Evolutionary conservation across 2,888 invertebrate species (phyloP).

Genomic region (Tiphia femorata): DNA sequence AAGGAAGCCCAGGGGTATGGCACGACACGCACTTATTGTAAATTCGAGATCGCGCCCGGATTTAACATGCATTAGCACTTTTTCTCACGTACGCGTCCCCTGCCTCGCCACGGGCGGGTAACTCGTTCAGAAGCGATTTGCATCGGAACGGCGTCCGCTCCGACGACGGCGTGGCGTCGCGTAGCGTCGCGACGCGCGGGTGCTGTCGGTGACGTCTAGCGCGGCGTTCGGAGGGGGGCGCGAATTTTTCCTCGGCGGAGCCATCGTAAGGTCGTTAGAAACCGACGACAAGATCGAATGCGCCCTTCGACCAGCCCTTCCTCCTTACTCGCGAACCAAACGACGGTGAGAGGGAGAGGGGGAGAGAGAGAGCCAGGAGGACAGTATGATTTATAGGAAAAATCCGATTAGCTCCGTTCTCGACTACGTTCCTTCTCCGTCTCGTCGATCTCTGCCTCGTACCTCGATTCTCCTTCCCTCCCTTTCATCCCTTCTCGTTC

Average conservation of each 20-base stretch:
- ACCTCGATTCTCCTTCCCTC: conserved; percentile 1
- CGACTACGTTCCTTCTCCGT: conserved; percentile 1
- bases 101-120: conserved; percentile 5
- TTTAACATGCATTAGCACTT: not conserved
- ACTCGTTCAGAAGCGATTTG: conserved; percentile 34
- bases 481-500: conserved; percentile 3
- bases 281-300: conserved; percentile 13
- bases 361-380: conserved; percentile 20
- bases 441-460: not conserved
- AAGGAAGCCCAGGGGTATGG: not conserved
- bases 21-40: no score
- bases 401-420: conserved; percentile 40
- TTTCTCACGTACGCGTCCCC: not conserved
- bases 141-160: no score
- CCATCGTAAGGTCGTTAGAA: conserved; percentile 34
- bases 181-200: no score
- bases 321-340: no score
- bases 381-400: conserved; percentile 41
- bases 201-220: no score
- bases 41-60: not conserved
- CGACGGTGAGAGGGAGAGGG: no score
- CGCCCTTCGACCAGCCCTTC: no score
- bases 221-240: not conserved
- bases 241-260: conserved; percentile 17
- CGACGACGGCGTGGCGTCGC: no score